Evolutionary conservation across 2,888 invertebrate species (phyloP), one percentile per base, ranked within the genome.

Genomic region (Drosophila acutilabella): DNA sequence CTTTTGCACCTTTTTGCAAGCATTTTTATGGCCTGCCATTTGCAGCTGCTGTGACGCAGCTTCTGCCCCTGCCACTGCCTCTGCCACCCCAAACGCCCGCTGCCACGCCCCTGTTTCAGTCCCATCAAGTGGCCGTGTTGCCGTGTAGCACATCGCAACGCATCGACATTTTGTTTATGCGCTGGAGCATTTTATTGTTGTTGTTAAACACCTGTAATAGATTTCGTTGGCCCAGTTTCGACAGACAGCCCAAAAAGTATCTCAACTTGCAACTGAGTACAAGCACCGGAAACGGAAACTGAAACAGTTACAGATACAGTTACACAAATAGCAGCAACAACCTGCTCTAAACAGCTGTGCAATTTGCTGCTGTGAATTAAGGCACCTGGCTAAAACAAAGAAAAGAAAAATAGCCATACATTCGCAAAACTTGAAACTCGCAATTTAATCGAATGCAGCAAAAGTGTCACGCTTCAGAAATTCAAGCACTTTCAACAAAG

Each of bases 21-120:
- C 70, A 85, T 80, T 83, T 83, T 85, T 83, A 83, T 83, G 67
- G 88, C 86, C 83, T 82, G 88, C 86, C 88, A 83, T 79, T 85
- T 82, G 74, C 88, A 83, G 82, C 82, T 81, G 77, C 82, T 73
- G 67, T 60, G 26, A 64, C 52, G 38, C 30, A 26, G 50, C 57
- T 61, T 23, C 50, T 13, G 20, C 41, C 41, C 11, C 40, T 8
- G 20, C 18, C 40, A 14, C 36, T 14, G 38, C 57, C 38, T n/a
- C 1, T n/a, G 23, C 42, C 20, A 33, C n/a, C n/a, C n/a, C 33
- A 20, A 26, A 45, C 48, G 7, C 51, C 36, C 13, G 11, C 13
- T 1, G 4, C 36, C 13, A 36, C 13, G 36, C 36, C 18, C 33
- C 33, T 16, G 13, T 23, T 42, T 6, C 40, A 26, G 26, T 44